A percentile compares a stretch with the other conserved stretches of the same genome.
phyloP scores from a whole-genome alignment of 1,140 invertebrate genomes.

The Doryteuthis pealeii region DNA sequence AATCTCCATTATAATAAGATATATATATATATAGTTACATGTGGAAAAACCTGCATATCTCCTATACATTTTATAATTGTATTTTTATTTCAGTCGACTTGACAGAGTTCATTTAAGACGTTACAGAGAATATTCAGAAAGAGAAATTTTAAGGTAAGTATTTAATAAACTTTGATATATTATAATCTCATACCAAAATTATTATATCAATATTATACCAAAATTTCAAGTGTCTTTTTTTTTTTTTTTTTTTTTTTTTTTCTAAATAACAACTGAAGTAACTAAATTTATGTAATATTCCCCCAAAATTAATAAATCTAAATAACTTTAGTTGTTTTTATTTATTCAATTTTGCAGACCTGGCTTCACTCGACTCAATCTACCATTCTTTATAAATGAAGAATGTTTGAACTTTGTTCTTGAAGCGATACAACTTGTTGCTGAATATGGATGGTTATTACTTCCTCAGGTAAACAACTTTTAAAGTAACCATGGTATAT shows the following conservation, averaged over 20 bases:
- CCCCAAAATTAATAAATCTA: no score
- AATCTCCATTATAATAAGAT: no score
- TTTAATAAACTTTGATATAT: no score
- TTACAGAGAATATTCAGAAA: slow-evolving; percentile 66
- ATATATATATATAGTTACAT: no score
- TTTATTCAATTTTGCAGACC: slow-evolving; percentile 61
- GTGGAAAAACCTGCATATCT: not conserved
- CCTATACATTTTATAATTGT: no score
- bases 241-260: no score
- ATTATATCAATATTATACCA: no score
- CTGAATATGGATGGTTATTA: slow-evolving; percentile 85
- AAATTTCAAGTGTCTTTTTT: no score
- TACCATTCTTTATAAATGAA: slow-evolving; percentile 84
- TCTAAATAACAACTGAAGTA: no score
- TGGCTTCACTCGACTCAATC: slow-evolving; percentile 81
- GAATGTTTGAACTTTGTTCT: slow-evolving; percentile 77
- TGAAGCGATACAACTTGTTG: slow-evolving; percentile 83
- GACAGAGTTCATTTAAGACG: slow-evolving; percentile 68
- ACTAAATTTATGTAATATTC: no score
- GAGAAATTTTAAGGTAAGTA: slow-evolving; percentile 71
- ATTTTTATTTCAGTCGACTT: slow-evolving; percentile 60
- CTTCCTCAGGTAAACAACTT: slow-evolving; percentile 66
- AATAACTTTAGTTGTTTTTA: not conserved
- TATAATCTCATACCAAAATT: no score
- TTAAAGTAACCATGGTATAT: not conserved